Evolutionary conservation across 1,140 invertebrate species (phyloP).

Genomic region (Platyscapa corneri): DNA sequence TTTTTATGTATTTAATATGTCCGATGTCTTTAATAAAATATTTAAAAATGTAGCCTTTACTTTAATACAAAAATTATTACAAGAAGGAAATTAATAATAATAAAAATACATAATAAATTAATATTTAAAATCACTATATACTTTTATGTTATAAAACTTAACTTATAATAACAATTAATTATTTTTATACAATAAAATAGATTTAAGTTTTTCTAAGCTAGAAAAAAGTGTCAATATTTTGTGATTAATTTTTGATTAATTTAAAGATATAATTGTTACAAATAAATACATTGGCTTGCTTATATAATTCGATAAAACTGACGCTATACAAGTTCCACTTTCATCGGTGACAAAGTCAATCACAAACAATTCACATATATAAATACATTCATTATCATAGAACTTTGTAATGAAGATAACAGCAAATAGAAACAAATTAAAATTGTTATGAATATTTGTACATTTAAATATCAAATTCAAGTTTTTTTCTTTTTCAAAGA

Average conservation of each 20-base stretch:
- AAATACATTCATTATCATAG: constrained; percentile 25
- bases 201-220: background rate
- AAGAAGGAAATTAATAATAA: background rate
- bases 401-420: constrained; percentile 22
- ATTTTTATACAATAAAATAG: background rate
- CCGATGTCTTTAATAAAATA: background rate
- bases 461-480: background rate
- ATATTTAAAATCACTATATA: background rate
- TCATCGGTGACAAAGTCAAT: constrained; percentile 26
- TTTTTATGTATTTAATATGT: background rate
- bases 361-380: constrained; percentile 24
- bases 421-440: constrained; percentile 45
- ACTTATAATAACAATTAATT: background rate
- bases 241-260: background rate
- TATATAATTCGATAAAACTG: constrained; percentile 2
- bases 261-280: constrained; percentile 1
- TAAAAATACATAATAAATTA: background rate
- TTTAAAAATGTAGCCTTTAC: background rate
- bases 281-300: background rate
- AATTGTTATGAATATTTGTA: background rate
- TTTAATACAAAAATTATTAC: background rate
- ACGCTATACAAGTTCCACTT: constrained; percentile 28
- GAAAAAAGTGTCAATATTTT: background rate
- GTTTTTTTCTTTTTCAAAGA: background rate
- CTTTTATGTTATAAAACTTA: background rate